Evolutionary conservation across 1,140 invertebrate species (phyloP).

Genomic region (Ylistrum balloti): DNA sequence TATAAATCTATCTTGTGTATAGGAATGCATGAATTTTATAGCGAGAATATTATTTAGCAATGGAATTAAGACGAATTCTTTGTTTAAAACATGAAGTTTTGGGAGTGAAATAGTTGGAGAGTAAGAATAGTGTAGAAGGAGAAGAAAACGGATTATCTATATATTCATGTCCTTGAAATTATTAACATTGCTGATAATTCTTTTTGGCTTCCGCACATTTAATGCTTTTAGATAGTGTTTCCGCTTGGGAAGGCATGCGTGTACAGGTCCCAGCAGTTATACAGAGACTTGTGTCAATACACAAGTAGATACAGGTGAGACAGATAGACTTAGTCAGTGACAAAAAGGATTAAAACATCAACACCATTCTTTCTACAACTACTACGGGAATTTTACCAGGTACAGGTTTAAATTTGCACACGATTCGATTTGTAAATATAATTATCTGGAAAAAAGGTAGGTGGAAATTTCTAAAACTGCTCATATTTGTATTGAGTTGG

Average conservation of each 20-base stretch:
- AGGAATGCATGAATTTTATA: too few relatives aligned
- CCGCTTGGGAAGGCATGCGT: not conserved
- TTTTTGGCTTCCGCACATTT: not conserved
- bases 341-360: not conserved
- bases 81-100: too few relatives aligned
- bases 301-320: not conserved
- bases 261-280: not conserved
- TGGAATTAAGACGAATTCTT: too few relatives aligned
- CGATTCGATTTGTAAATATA: not conserved
- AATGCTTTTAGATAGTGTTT: not conserved
- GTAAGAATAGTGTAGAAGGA: too few relatives aligned
- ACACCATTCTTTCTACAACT: not conserved
- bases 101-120: too few relatives aligned
- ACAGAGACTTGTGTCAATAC: not conserved
- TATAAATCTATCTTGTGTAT: too few relatives aligned
- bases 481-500: too few relatives aligned
- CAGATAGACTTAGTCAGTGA: not conserved
- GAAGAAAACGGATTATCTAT: too few relatives aligned
- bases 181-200: too few relatives aligned
- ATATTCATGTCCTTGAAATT: too few relatives aligned
- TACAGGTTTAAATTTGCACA: not conserved
- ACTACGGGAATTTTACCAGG: not conserved
- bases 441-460: not conserved
- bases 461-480: too few relatives aligned
- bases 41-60: too few relatives aligned